Conservation (phyloP, 2,113 vertebrate genomes). For the Taurulus bubalis region DNA sequence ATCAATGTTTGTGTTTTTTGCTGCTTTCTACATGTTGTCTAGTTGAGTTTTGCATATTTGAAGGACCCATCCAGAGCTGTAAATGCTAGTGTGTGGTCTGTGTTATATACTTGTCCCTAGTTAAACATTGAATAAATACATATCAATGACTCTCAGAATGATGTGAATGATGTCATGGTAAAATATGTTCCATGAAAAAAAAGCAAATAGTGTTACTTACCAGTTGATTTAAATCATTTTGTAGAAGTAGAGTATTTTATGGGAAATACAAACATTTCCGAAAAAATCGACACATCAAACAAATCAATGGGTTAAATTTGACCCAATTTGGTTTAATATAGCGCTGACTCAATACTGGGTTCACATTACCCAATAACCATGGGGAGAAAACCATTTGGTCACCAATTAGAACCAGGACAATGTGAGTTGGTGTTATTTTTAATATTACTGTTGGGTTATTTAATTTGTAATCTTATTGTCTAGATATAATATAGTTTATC, state of each 20-base stretch:
- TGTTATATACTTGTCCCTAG: not conserved
- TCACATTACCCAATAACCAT: not conserved
- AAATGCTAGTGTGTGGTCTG: not conserved
- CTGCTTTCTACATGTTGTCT: not conserved
- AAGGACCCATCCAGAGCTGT: not conserved
- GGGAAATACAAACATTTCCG: not conserved
- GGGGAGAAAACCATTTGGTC: not conserved
- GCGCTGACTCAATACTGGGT: not conserved
- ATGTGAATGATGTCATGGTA: not conserved
- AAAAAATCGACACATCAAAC: not conserved
- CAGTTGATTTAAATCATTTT: not conserved
- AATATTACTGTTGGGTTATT: not conserved
- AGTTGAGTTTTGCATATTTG: not conserved
- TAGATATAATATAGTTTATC: not conserved
- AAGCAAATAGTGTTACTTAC: not conserved
- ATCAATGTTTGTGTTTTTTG: not conserved
- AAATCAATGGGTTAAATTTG: not conserved
- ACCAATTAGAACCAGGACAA: not conserved
- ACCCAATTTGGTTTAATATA: not conserved
- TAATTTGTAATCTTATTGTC: not conserved
- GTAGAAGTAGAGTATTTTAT: not conserved
- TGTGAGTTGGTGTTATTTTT: not conserved
- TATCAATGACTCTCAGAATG: not conserved
- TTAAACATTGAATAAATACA: not conserved
- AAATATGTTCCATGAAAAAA: not conserved